Percentiles rank a stretch among this genome's conserved stretches.
These are phyloP conservation scores for Drosophila trichaetosa DNA, from an alignment of 2,888 invertebrate genomes.

Conservation along the genomic window DNA sequence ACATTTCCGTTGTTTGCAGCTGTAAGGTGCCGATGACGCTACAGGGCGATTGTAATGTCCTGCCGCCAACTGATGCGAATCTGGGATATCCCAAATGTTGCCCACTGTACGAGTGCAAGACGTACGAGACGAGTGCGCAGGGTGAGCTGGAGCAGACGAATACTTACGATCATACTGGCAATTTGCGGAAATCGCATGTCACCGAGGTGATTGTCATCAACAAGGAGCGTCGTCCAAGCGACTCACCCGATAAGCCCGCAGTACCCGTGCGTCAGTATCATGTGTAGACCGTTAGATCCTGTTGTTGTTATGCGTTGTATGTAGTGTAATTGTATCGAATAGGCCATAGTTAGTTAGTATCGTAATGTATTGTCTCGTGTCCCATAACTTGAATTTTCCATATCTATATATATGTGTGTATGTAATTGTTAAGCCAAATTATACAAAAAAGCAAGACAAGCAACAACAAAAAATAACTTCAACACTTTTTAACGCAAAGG, in stretches of 20 bases:
- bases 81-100: conserved; percentile 83
- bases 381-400: neutral
- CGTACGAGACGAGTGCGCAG: conserved; percentile 58
- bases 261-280: conserved; percentile 54
- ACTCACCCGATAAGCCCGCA: conserved; percentile 8
- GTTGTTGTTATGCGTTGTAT: conserved; percentile 4
- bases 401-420: neutral
- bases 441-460: neutral
- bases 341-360: conserved; percentile 31
- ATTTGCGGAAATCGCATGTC: conserved; percentile 71
- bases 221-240: conserved; percentile 20
- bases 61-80: conserved; percentile 69
- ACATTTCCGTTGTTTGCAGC: conserved; percentile 52
- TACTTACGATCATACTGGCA: conserved; percentile 82
- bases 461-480: neutral
- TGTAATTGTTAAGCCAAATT: conserved; percentile 8
- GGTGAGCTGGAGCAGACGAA: conserved; percentile 72
- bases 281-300: conserved; percentile 28
- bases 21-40: conserved; percentile 75
- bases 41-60: conserved; percentile 71
- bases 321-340: conserved; percentile 40
- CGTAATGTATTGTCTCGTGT: conserved; percentile 22
- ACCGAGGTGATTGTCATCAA: conserved; percentile 69
- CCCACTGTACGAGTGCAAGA: conserved; percentile 81
- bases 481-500: conserved; percentile 8